phyloP scores from a whole-genome alignment of 1,140 invertebrate genomes.

The Microplitis demolitor region DNA sequence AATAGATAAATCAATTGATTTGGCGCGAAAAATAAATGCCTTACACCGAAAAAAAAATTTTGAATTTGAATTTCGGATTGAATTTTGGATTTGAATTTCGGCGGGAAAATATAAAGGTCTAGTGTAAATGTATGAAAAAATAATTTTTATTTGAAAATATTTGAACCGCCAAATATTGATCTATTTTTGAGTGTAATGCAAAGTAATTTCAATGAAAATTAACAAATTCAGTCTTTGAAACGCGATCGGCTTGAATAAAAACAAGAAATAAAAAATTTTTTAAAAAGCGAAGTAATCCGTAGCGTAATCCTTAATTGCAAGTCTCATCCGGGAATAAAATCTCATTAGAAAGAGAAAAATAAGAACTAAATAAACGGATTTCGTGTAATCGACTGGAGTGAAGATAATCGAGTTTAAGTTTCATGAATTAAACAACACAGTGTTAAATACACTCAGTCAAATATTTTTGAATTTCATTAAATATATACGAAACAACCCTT shows the following conservation, averaged over 20 bases:
- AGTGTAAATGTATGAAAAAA: too few relatives aligned
- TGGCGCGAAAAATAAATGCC: too few relatives aligned
- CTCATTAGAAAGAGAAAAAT: neutral
- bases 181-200: too few relatives aligned
- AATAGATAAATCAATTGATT: too few relatives aligned
- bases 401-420: constrained; percentile 2
- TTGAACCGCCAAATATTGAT: too few relatives aligned
- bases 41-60: too few relatives aligned
- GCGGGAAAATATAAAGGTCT: too few relatives aligned
- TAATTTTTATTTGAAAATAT: too few relatives aligned
- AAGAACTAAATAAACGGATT: neutral
- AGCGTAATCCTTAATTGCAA: neutral
- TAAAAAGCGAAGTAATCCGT: neutral
- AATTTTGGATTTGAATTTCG: too few relatives aligned
- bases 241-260: neutral
- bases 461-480: neutral
- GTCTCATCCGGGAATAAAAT: neutral
- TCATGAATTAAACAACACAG: neutral
- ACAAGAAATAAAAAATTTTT: neutral
- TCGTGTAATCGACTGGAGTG: neutral
- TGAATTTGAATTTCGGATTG: too few relatives aligned
- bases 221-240: too few relatives aligned
- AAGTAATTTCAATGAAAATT: too few relatives aligned
- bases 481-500: constrained; percentile 6
- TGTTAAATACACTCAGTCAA: neutral